Evolutionary conservation across 2,888 invertebrate species (phyloP), one percentile per base, ranked within the genome.

Genomic region (Microctonus aethiopoides): DNA sequence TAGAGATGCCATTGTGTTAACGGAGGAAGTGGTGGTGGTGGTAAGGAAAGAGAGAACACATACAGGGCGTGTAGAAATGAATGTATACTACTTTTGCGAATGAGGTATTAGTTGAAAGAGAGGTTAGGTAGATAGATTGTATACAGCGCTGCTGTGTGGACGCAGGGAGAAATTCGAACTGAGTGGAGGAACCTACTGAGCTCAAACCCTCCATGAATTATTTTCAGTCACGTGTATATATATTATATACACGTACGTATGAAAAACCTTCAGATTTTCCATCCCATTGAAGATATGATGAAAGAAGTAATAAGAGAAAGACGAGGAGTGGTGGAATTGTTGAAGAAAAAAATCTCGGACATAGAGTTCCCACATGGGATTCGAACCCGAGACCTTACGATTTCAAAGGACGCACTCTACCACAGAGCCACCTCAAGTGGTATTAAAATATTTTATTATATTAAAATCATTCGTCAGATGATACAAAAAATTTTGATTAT

Each of bases 1-100:
- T 54, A 70, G 22, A 64, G 24, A 64, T 54, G 65, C 16, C 65
- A 61, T 41, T 66, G 65, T 70, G 61, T 70, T 46, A 7, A 29
- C 70, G 51, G 68, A 46, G 69, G 52, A 64, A 54, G 59, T 46
- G 29, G 5, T 29, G 29, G 29, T 61, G 70, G 68, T 67, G 67
- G 16, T 57, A 64, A 52, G 69, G 57, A 36, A 61, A 70, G 70
- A 72, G 70, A 75, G 39, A 5, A 68, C n/a, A 29, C 4, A 29
- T 4, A 29, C 4, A 29, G 20, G 22, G 3, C 20, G 54, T 13
- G 54, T 20, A n/a, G 32, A 32, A 34, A 10, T 29, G 57, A 56
- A 29, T 56, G 22, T 56, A 7, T 11, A 11, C 10, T 11, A 11
- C 10, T 9, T 34, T 7, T 32, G 9, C 6, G 7, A 16, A 5